Percentiles rank a stretch among this genome's conserved stretches.
Evolutionary conservation across 2,888 invertebrate species (phyloP).

Genomic region (Netelia melanura): DNA sequence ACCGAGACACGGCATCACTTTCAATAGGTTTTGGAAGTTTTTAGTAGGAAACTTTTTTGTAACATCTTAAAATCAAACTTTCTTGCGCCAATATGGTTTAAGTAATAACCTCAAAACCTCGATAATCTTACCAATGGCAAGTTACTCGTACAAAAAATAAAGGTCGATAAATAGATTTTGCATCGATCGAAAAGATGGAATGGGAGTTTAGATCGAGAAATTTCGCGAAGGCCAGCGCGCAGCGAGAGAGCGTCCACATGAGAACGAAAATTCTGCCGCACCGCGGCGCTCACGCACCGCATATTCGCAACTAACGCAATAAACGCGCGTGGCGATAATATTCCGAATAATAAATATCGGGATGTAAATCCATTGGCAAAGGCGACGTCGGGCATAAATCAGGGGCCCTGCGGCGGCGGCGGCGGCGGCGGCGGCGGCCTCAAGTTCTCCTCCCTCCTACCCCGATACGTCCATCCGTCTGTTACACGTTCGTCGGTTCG

Average conservation of each 20-base stretch:
- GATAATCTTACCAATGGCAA: no score
- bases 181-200: no score
- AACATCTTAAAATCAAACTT: no score
- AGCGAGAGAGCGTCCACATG: not conserved
- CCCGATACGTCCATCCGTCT: constrained; percentile 65
- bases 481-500: constrained; percentile 75
- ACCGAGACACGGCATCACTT: no score
- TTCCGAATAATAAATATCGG: constrained; percentile 84
- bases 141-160: no score
- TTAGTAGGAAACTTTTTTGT: no score
- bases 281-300: constrained; percentile 72
- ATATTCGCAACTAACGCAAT: constrained; percentile 81
- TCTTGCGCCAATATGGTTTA: no score
- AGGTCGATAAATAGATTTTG: no score
- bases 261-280: constrained; percentile 37
- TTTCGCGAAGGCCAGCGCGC: not conserved
- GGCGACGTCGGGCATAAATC: constrained; percentile 84
- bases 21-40: no score
- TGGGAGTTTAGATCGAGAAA: no score
- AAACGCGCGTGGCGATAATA: constrained; percentile 83
- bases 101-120: no score
- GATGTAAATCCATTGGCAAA: constrained; percentile 85
- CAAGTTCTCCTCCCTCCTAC: constrained; percentile 42
- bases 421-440: constrained; percentile 54
- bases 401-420: constrained; percentile 72